Base-by-base conservation (phyloP, 2,797 vertebrate genomes). In the Anguilla pacifica region DNA sequence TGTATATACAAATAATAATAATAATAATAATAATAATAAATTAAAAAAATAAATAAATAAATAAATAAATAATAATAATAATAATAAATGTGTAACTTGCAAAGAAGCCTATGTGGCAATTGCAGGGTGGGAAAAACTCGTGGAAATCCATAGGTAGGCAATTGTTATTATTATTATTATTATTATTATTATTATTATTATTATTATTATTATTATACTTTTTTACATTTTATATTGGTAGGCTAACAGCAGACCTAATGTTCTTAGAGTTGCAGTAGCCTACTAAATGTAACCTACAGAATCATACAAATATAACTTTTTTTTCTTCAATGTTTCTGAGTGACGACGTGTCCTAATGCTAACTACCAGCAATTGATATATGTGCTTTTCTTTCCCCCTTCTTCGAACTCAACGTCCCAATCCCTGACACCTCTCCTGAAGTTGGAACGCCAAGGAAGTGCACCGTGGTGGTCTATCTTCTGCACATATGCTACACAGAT, bases 401-500 rank as follows among this genome's bases (percentile, higher is more conserved):
- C 2, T 86, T 82, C 79, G 79, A 82, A 49, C 90, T 87, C 61
- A 55, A 87, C 89, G 85, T 89, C 88, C 86, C 90, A 89, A 86
- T 90, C 91, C 88, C 88, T 55, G 88, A 89, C 92, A 91, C 85
- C 91, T 87, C 86, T 86, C 67, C 84, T 28, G 67, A 92, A 94
- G 90, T 93, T 94, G 90, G 91, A 94, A 88, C 88, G n/a, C 83
- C 87, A 85, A 43, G 28, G 87, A 88, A 91, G 94, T 94, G 91
- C 94, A 94, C 92, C 91, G 91, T 85, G 95, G 96, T 96, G 94
- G 96, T 96, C 95, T 94, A 92, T 93, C 95, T 96, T 92, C 94
- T 89, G 96, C 95, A 96, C 97, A 98, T 95, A 95, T 97, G 97
- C 95, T 97, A 95, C 97, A 97, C 95, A 98, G 95, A 97, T 98